Base-by-base conservation (phyloP, 2,113 vertebrate species). In the Dasypus novemcinctus region DNA sequence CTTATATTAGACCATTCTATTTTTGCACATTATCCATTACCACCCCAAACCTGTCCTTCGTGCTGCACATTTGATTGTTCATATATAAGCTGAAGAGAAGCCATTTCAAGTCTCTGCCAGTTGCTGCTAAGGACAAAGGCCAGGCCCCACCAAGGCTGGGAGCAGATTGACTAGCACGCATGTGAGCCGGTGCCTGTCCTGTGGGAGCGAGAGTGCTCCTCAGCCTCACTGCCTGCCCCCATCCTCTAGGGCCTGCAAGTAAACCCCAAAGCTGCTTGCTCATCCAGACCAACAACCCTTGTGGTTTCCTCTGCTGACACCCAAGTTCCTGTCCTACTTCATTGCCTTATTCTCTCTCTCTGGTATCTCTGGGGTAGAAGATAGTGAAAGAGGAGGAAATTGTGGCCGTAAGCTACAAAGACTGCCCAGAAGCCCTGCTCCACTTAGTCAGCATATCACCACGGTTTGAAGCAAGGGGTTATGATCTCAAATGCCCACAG, bases 161-260 rank as follows among this genome's bases (percentile, higher is more conserved):
- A 43, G 20, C 4, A 29, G 9, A 33, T 20, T 29, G 54, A 43
- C 2, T 27, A 31, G 25, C 10, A 33, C 38, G 13, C 4, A 14
- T 5, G 0, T 31, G 27, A 41, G 5, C 10, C 52, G 8, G 7
- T n/a, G 7, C 36, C 8, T 41, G 49, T 3, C n/a, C 46, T 8
- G 2, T 3, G 29, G 17, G 68, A 69, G 5, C 71, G 78, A 43
- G 76, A 5, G 2, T 18, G 20, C 12, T 15, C 31, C 52, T 52
- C 7, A 0, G 1, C 25, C 0, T 68, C 18, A 49, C 27, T 6
- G 12, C 46, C 52, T 29, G 13, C 31, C 3, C 27, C 23, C 10
- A 43, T 43, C 20, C 5, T 61, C 57, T 74, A 14, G 61, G 17
- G 49, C 4, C 69, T 36, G 3, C 49, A 68, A 2, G 66, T 29